Evolutionary conservation across 2,888 invertebrate species (phyloP), one percentile per base, ranked within the genome.

Genomic region (Ectemnius cavifrons): DNA sequence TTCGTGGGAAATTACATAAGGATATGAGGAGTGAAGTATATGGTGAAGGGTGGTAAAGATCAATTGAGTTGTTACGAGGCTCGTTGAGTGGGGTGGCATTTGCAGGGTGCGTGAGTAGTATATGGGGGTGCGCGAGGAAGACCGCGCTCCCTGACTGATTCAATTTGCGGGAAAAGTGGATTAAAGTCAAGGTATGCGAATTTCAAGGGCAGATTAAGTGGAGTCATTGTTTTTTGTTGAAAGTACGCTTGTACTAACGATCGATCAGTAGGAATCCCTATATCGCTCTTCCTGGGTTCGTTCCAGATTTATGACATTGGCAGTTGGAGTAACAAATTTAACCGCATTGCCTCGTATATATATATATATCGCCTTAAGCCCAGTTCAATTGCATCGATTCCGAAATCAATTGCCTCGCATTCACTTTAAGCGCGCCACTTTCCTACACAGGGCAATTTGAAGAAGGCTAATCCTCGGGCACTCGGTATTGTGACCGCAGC

Each of bases 161-260:
- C 47, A 66, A 77, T 82, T 75, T 70, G 62, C 27, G 13, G 46
- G 16, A 63, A 74, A 81, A 80, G 59, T 63, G 73, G 79, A 88
- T 87, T 84, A 82, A 79, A 85, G 85, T 85, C 88, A 85, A 85
- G 84, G 83, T 83, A 77, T 66, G 72, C 64, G 46, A 52, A 49
- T 64, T 71, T 75, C 75, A 83, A 81, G 87, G 84, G 82, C 83
- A 84, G 84, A 77, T 85, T 82, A 74, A 70, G 80, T 69, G 76
- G 83, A 83, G 85, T 81, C 75, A 72, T 78, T 69, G 64, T 28
- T 65, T 58, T n/a, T 63, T 62, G 61, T 70, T 60, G 67, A 57
- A 37, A 74, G 69, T 73, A 69, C 71, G 37, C 66, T 72, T 66
- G 58, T 68, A 61, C 62, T 68, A 67, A 70, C 72, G 69, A 78